Evolutionary conservation across 2,888 invertebrate genomes (phyloP).

Genomic region (Cataglyphis altisquamis): DNA sequence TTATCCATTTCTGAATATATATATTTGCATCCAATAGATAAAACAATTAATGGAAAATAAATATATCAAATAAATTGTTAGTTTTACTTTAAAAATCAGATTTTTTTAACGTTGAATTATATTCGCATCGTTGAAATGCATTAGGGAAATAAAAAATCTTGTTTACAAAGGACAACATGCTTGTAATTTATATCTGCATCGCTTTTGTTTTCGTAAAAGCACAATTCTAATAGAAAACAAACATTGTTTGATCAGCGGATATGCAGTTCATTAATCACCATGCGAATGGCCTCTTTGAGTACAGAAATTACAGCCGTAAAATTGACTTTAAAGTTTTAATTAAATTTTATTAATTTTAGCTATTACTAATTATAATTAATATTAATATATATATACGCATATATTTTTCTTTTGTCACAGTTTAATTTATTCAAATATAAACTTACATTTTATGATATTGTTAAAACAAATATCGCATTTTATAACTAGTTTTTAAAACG

Average conservation of each 20-base stretch:
- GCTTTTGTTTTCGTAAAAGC: conserved; percentile 14
- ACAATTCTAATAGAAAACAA: conserved; percentile 27
- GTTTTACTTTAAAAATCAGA: background rate
- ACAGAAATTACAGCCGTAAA: background rate
- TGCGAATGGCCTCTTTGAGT: conserved; percentile 17
- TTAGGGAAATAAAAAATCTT: conserved; percentile 29
- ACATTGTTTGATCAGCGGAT: conserved; percentile 26
- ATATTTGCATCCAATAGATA: background rate
- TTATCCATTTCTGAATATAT: background rate
- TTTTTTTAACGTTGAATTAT: conserved; percentile 16
- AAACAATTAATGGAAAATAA: background rate
- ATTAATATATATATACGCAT: background rate
- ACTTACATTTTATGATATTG: background rate
- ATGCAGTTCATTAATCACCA: conserved; percentile 26
- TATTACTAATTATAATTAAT: background rate
- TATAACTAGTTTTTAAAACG: background rate
- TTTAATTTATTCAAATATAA: background rate
- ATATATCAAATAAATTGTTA: conserved; percentile 3
- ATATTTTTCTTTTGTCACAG: background rate
- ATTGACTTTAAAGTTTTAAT: background rate
- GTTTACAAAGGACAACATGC: conserved; percentile 12
- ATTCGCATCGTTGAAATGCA: conserved; percentile 24
- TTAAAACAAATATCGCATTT: background rate
- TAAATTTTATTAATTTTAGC: background rate
- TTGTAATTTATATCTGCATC: conserved; percentile 42